Conservation (phyloP, 2,113 vertebrate species). For the Leiothrix lutea region DNA sequence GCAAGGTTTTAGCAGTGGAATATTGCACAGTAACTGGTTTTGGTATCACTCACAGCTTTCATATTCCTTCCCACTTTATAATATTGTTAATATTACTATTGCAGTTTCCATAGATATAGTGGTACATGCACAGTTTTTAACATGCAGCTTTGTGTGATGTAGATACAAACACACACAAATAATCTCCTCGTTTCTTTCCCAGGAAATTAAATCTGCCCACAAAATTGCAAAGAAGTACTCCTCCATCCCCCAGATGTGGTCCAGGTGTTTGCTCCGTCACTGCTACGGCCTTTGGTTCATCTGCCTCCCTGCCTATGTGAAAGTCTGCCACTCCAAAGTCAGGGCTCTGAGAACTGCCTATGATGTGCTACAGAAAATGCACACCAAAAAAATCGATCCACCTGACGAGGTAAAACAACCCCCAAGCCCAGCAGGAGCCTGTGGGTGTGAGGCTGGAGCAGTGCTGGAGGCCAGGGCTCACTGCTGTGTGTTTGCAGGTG, state of each 20-base stretch:
- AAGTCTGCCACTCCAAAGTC: slow-evolving; percentile 92
- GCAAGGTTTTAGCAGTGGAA: neutral
- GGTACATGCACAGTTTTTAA: neutral
- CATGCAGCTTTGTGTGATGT: neutral
- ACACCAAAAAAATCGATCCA: slow-evolving; percentile 92
- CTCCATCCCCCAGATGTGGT: slow-evolving; percentile 98
- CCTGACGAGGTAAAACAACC: slow-evolving; percentile 88
- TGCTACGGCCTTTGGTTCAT: slow-evolving; percentile 98
- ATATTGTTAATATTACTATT: neutral
- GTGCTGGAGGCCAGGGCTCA: neutral
- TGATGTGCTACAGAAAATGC: slow-evolving; percentile 94
- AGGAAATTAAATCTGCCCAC: slow-evolving; percentile 97
- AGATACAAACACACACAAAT: neutral
- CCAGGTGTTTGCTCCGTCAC: slow-evolving; percentile 91
- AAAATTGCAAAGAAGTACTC: slow-evolving; percentile 93
- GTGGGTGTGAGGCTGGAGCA: fast-evolving
- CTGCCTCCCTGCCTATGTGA: slow-evolving; percentile 91
- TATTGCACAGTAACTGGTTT: neutral
- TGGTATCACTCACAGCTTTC: neutral
- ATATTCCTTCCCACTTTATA: neutral
- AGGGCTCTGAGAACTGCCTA: slow-evolving; percentile 91
- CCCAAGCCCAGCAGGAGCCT: neutral
- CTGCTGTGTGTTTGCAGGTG: slow-evolving; percentile 75
- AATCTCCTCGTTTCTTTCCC: neutral
- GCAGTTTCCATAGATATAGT: neutral